Percentiles rank a stretch among this genome's conserved stretches.
These are phyloP conservation scores for Uropetala carovei DNA, from an alignment of 2,888 invertebrate genomes.

Conservation along the genomic window DNA sequence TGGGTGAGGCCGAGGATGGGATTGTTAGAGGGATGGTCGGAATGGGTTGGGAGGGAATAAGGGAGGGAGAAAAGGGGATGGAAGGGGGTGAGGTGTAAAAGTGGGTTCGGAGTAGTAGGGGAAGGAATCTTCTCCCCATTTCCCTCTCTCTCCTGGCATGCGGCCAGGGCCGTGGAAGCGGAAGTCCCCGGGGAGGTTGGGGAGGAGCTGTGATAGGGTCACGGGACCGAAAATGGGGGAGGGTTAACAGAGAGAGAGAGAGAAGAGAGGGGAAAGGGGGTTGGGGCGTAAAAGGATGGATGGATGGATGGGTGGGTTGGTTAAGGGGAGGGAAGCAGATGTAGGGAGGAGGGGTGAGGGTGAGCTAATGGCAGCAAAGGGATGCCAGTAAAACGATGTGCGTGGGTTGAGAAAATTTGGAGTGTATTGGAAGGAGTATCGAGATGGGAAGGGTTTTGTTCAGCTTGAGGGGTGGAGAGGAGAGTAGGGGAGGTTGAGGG, in stretches of 20 bases:
- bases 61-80: not conserved
- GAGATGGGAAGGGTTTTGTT: not conserved
- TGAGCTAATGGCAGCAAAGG: constrained; percentile 12
- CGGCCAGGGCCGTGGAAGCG: not conserved
- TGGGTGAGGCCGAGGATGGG: not conserved
- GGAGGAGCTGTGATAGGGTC: constrained; percentile 39
- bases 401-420: not conserved
- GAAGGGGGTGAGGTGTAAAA: not conserved
- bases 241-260: not conserved
- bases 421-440: not conserved
- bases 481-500: not conserved
- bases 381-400: not conserved
- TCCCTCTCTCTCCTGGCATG: not conserved
- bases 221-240: constrained; percentile 43
- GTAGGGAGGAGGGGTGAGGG: not conserved
- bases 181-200: constrained; percentile 19
- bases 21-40: not conserved
- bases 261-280: not conserved
- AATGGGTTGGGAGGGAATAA: not conserved
- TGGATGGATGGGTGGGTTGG: no score
- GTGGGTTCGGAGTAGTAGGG: not conserved
- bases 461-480: not conserved
- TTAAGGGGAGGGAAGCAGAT: not conserved
- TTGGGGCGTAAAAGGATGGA: not conserved
- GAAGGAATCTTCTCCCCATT: not conserved